A percentile compares a stretch with the other conserved stretches of the same genome.
These are phyloP conservation scores for Conger conger DNA, from an alignment of 2,113 vertebrate genomes.

Conservation along the genomic window DNA sequence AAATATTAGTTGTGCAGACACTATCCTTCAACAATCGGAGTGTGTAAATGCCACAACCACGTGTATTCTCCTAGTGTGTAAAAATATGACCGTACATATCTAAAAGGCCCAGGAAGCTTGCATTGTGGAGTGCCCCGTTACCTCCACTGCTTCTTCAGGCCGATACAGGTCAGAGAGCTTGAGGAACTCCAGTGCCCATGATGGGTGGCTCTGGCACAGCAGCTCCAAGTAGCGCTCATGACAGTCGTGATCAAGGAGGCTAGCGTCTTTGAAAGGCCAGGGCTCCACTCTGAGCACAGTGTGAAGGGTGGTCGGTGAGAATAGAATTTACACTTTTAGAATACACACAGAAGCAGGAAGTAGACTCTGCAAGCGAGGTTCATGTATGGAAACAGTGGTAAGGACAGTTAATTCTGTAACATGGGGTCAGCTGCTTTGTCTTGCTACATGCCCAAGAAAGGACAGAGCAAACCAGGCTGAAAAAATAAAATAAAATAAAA, in stretches of 20 bases:
- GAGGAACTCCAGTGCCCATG: constrained; percentile 19
- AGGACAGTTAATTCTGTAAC: too few relatives aligned
- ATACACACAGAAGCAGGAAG: background rate
- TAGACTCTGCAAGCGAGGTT: too few relatives aligned
- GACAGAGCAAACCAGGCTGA: too few relatives aligned
- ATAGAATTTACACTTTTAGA: background rate
- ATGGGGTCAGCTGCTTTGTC: too few relatives aligned
- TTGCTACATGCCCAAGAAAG: too few relatives aligned
- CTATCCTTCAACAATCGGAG: too few relatives aligned
- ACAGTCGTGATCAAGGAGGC: constrained; percentile 15
- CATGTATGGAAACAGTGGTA: too few relatives aligned
- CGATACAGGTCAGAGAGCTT: constrained; percentile 29
- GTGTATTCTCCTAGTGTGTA: background rate
- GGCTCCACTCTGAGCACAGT: constrained; percentile 13
- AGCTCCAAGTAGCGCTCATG: constrained; percentile 29
- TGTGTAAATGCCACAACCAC: background rate
- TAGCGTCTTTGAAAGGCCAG: constrained; percentile 29
- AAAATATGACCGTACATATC: background rate
- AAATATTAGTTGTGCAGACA: too few relatives aligned
- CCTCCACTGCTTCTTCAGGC: constrained; percentile 28
- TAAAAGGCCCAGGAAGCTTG: background rate
- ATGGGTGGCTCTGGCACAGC: constrained; percentile 31
- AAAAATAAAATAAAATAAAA: too few relatives aligned
- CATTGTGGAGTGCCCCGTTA: background rate
- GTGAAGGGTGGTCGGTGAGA: background rate